Base-by-base conservation (phyloP, 2,888 invertebrate species). In the Meganola albula region DNA sequence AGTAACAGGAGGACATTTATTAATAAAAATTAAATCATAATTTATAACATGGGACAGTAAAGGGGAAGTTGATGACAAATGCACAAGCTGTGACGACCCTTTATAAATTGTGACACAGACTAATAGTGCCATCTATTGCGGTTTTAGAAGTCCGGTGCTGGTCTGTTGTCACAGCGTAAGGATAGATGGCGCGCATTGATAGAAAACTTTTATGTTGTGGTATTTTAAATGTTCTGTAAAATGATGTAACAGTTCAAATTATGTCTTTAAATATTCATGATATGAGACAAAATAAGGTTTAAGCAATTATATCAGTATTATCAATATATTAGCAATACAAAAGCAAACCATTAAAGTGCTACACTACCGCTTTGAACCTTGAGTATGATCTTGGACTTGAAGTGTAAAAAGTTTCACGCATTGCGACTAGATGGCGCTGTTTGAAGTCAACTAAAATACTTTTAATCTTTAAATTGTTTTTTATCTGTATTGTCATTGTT, bases 111-210 rank as follows among this genome's bases (percentile, higher is more conserved):
- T 58, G 79, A 77, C 79, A 52, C 10, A 40, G 53, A 83, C 75
- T 79, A 80, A 80, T 79, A 53, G 64, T 74, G 83, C 73, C 84
- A 84, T 82, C 84, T 84, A 74, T 84, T 63, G 65, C 53, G 59
- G 63, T 63, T n/a, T n/a, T 53, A 60, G 60, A 44, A 69, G 70
- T 74, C 71, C 70, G 50, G 37, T 48, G 40, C 49, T 57, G 52
- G 62, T 63, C 63, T 50, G 58, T 50, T 66, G 48, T 38, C 47
- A n/a, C n/a, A n/a, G n/a, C n/a, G n/a, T n/a, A n/a, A n/a, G n/a
- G n/a, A n/a, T n/a, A n/a, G n/a, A n/a, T n/a, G n/a, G n/a, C n/a
- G n/a, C n/a, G n/a, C n/a, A n/a, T n/a, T n/a, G n/a, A n/a, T n/a
- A n/a, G n/a, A n/a, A n/a, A n/a, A n/a, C n/a, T 12, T 24, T 8